Percentiles rank a stretch among this genome's conserved stretches.
phyloP scores from a whole-genome alignment of 1,140 invertebrate species.

The Harlomillsia oculata region DNA sequence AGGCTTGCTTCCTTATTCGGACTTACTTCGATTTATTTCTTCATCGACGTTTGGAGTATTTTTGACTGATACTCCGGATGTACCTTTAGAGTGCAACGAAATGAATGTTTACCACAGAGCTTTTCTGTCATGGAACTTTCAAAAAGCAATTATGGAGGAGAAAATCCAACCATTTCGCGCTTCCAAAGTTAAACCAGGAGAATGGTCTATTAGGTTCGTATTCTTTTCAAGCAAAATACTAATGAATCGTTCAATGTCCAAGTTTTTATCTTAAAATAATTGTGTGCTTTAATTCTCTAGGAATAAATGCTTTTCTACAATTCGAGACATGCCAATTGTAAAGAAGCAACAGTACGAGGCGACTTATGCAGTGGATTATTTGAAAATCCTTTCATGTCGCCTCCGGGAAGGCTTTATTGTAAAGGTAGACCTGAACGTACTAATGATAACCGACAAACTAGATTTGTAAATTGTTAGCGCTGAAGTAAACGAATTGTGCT shows the following conservation, averaged over 20 bases:
- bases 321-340: slow-evolving; percentile 47
- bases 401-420: slow-evolving; percentile 70
- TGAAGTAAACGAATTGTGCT: background rate
- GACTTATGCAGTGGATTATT: slow-evolving; percentile 53
- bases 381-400: slow-evolving; percentile 61
- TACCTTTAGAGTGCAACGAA: slow-evolving; percentile 33
- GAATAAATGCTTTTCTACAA: slow-evolving; percentile 51
- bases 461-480: slow-evolving; percentile 17
- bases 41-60: slow-evolving; percentile 67
- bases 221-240: too few species aligned
- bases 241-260: too few species aligned
- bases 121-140: slow-evolving; percentile 66
- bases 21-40: slow-evolving; percentile 68
- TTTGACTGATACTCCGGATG: slow-evolving; percentile 47
- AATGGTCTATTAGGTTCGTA: slow-evolving; percentile 44
- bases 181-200: slow-evolving; percentile 37
- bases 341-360: slow-evolving; percentile 58
- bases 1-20: slow-evolving; percentile 62
- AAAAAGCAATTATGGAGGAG: slow-evolving; percentile 41
- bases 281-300: slow-evolving; percentile 38
- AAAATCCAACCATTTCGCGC: slow-evolving; percentile 7
- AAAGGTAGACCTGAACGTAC: slow-evolving; percentile 52
- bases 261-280: background rate
- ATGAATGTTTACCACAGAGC: slow-evolving; percentile 64
- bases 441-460: slow-evolving; percentile 15